These are phyloP conservation scores for Tonatia bakeri DNA, from an alignment of 2,113 vertebrate species.

Conservation along the genomic window DNA sequence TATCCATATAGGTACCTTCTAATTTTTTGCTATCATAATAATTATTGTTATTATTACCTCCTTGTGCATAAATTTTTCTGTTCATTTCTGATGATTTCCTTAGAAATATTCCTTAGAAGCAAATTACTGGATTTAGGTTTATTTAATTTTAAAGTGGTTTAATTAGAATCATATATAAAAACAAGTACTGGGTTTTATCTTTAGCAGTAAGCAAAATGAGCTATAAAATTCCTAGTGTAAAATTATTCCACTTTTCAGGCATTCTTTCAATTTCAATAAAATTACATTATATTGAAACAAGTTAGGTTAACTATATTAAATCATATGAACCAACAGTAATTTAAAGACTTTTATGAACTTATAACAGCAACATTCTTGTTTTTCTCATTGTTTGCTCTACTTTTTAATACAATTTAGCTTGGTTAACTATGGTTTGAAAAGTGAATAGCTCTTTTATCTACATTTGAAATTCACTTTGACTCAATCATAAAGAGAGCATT, in stretches of 20 bases:
- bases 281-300: neutral
- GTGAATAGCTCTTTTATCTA: neutral
- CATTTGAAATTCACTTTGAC: slow-evolving; percentile 4
- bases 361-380: neutral
- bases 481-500: neutral
- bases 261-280: slow-evolving; percentile 41
- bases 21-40: slow-evolving; percentile 21
- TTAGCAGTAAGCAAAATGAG: slow-evolving; percentile 11
- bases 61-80: neutral
- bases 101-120: neutral
- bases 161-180: slow-evolving; percentile 41
- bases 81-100: neutral
- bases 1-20: neutral
- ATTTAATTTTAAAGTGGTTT: slow-evolving; percentile 25
- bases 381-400: neutral
- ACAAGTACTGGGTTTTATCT: neutral
- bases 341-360: neutral
- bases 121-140: slow-evolving; percentile 25
- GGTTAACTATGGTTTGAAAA: slow-evolving; percentile 9
- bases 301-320: slow-evolving; percentile 42
- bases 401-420: slow-evolving; percentile 19
- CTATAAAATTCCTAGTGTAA: neutral
- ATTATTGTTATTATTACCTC: neutral
- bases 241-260: slow-evolving; percentile 6
- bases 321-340: neutral